phyloP scores from a whole-genome alignment of 2,888 invertebrate genomes.

The Baccha elongata region DNA sequence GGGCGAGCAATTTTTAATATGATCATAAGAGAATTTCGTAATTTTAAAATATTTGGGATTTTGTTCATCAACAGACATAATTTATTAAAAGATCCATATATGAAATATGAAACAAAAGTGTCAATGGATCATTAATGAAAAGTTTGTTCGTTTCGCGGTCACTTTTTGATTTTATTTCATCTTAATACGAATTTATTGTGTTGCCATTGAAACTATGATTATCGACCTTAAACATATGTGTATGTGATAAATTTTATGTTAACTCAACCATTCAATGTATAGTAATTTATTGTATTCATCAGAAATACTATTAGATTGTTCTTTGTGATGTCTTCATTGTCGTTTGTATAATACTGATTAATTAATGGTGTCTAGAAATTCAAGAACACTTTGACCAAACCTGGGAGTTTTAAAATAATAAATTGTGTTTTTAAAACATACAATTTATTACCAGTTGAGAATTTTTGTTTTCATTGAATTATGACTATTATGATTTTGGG shows the following conservation, averaged over 20 bases:
- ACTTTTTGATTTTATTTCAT: background rate
- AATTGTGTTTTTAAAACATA: too few relatives aligned
- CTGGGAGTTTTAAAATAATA: too few relatives aligned
- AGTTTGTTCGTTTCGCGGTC: background rate
- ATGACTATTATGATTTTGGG: too few relatives aligned
- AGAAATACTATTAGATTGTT: slow-evolving; percentile 1
- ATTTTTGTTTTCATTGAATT: too few relatives aligned
- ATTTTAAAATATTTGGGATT: too few relatives aligned
- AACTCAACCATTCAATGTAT: background rate
- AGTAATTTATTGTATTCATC: background rate
- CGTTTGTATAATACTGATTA: background rate
- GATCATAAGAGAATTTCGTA: too few relatives aligned
- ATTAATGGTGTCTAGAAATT: background rate
- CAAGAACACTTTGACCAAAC: too few relatives aligned
- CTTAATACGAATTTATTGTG: background rate
- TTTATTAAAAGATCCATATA: too few relatives aligned
- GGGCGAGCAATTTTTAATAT: too few relatives aligned
- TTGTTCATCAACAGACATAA: too few relatives aligned
- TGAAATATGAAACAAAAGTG: background rate
- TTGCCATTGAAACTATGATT: background rate
- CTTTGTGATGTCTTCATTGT: background rate
- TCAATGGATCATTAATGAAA: background rate
- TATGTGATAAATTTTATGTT: slow-evolving; percentile 7
- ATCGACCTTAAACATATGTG: background rate
- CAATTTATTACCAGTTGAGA: too few relatives aligned